Base-by-base conservation (phyloP, 2,113 vertebrate species). In the Pelmatolapia mariae region DNA sequence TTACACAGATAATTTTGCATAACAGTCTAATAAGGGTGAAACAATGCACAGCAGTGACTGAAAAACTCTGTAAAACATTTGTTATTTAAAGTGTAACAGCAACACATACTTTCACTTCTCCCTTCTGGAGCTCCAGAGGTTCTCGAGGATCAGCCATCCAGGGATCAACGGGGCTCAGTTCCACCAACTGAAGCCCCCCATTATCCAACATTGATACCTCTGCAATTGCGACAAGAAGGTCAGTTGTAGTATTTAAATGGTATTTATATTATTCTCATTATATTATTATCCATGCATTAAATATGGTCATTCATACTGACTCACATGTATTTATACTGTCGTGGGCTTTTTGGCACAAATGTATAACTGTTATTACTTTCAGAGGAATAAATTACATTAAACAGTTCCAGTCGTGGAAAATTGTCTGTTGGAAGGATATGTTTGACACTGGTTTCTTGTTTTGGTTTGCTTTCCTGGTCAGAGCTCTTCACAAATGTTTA, bases 151-250 rank as follows among this genome's bases (percentile, higher is more conserved):
- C 95, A 68, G 53, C n/a, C 19, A 96, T 91, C 97, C 97, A 97
- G 29, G 97, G 97, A 29, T 97, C 96, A 40, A 94, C 56, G 38
- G 97, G 97, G 79, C 86, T 95, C 82, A 97, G 82, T 91, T 97
- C 97, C 16, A 97, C 9, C 84, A 97, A 90, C 81, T 91, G 89
- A 84, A 97, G 84, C 16, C 94, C 89, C 1, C 96, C 53, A 16
- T 95, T 93, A 78, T 95, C 96, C 84, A 78, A 85, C 84, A 94
- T 29, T 81, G 93, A 95, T 16, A 97, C 91, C 18, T 97, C 97
- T 97, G 86, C 24, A 12, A 3, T 22, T 8, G 56, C 1, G 15
- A 68, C 19, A 40, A 40, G 19, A 68, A 40, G 7, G 19, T 38
- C 19, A 38, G 19, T 10, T 0, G 4, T 13, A 68, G 33, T 16